Percentiles rank a stretch among this genome's conserved stretches.
These are phyloP conservation scores for Parasteatoda lunata DNA, from an alignment of 2,888 invertebrate genomes.

Conservation along the genomic window DNA sequence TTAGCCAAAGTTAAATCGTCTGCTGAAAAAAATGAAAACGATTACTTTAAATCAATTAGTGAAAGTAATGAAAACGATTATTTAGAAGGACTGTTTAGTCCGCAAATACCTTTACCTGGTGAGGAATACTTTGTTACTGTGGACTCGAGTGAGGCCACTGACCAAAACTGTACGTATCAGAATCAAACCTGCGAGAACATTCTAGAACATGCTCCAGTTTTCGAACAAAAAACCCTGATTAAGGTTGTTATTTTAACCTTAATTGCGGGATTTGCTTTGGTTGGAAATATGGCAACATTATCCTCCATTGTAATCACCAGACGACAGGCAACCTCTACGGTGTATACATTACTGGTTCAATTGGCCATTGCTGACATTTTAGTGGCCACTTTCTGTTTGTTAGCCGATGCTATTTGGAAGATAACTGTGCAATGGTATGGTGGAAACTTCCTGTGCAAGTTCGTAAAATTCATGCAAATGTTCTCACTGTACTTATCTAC, in stretches of 20 bases:
- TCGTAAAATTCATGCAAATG: slow-evolving; percentile 87
- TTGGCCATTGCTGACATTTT: slow-evolving; percentile 87
- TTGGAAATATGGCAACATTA: slow-evolving; percentile 85
- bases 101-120: slow-evolving; percentile 42
- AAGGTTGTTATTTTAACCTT: slow-evolving; percentile 81
- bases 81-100: slow-evolving; percentile 37
- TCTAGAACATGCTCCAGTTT: slow-evolving; percentile 78
- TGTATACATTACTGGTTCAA: slow-evolving; percentile 85
- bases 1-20: too few species aligned
- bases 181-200: not conserved
- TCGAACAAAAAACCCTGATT: slow-evolving; percentile 80
- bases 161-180: not conserved
- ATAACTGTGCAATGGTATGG: slow-evolving; percentile 87
- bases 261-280: slow-evolving; percentile 83
- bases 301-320: slow-evolving; percentile 83
- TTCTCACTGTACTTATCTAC: slow-evolving; percentile 88
- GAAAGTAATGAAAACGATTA: not conserved
- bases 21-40: too few species aligned
- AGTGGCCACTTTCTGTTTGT: slow-evolving; percentile 86
- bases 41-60: too few species aligned
- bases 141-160: not conserved
- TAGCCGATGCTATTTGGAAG: slow-evolving; percentile 85
- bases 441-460: slow-evolving; percentile 85
- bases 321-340: slow-evolving; percentile 74
- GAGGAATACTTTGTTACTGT: slow-evolving; percentile 20